Evolutionary conservation across 2,888 invertebrate species (phyloP).

Genomic region (Lasioglossum morio): DNA sequence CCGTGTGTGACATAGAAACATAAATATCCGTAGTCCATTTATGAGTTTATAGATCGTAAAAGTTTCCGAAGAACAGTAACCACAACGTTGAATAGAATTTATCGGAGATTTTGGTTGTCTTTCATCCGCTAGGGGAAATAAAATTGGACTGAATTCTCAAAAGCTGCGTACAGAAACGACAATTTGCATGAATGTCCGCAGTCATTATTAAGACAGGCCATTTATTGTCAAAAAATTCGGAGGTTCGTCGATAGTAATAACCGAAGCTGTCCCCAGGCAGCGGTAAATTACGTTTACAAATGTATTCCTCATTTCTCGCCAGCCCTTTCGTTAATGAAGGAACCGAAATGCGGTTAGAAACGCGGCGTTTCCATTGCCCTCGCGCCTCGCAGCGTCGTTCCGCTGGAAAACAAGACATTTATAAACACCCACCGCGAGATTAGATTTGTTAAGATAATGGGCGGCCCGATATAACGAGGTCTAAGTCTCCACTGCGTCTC

Average conservation of each 20-base stretch:
- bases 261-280: not conserved
- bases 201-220: not conserved
- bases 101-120: not conserved
- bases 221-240: not conserved
- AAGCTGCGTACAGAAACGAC: not conserved
- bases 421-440: slow-evolving; percentile 84
- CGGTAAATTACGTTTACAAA: not conserved
- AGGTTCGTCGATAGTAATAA: not conserved
- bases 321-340: slow-evolving; percentile 56
- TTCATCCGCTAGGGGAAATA: not conserved
- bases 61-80: not conserved
- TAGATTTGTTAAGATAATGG: slow-evolving; percentile 85
- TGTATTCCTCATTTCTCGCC: slow-evolving; percentile 32
- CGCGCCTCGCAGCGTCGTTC: slow-evolving; percentile 52
- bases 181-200: not conserved
- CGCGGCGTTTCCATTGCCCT: slow-evolving; percentile 30
- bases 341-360: slow-evolving; percentile 50
- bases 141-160: not conserved
- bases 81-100: not conserved
- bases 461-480: slow-evolving; percentile 76
- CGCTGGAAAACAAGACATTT: slow-evolving; percentile 84
- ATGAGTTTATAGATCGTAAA: not conserved
- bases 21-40: not conserved
- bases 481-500: slow-evolving; percentile 39
- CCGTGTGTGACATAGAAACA: not conserved